Percentiles rank a stretch among this genome's conserved stretches.
phyloP scores from a whole-genome alignment of 2,113 vertebrate species.

The Dicerorhinus sumatrensis region DNA sequence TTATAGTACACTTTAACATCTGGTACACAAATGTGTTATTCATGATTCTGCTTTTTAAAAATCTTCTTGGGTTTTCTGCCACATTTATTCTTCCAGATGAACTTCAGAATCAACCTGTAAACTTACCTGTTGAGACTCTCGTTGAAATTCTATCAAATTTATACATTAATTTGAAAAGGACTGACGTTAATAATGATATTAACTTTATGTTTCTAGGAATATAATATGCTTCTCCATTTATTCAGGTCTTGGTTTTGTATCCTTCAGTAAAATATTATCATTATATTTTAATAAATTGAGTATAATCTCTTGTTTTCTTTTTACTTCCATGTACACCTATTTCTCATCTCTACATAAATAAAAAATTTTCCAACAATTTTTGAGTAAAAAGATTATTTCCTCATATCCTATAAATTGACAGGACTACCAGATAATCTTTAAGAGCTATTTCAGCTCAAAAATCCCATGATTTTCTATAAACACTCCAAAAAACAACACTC shows the following conservation, averaged over 20 bases:
- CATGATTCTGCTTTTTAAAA: not conserved
- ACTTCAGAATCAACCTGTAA: conserved; percentile 33
- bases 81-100: conserved; percentile 18
- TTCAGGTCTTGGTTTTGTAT: conserved; percentile 3
- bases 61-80: not conserved
- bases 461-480: not conserved
- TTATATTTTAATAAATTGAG: conserved; percentile 1
- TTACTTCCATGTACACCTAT: not conserved
- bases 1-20: not conserved
- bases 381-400: conserved; percentile 16
- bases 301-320: not conserved
- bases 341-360: conserved; percentile 13
- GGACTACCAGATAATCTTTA: not conserved
- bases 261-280: conserved; percentile 1
- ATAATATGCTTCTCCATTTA: not conserved
- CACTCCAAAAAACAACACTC: not conserved
- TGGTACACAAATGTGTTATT: not conserved
- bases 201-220: not conserved
- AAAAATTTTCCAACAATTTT: not conserved
- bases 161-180: conserved; percentile 1
- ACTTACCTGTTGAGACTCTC: conserved; percentile 16
- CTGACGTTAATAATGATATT: not conserved
- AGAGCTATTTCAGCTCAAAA: not conserved
- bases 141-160: not conserved
- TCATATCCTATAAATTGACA: not conserved